These are phyloP conservation scores for Schizopygopsis malacanthus DNA, from an alignment of 2,797 vertebrate genomes.

Conservation along the genomic window DNA sequence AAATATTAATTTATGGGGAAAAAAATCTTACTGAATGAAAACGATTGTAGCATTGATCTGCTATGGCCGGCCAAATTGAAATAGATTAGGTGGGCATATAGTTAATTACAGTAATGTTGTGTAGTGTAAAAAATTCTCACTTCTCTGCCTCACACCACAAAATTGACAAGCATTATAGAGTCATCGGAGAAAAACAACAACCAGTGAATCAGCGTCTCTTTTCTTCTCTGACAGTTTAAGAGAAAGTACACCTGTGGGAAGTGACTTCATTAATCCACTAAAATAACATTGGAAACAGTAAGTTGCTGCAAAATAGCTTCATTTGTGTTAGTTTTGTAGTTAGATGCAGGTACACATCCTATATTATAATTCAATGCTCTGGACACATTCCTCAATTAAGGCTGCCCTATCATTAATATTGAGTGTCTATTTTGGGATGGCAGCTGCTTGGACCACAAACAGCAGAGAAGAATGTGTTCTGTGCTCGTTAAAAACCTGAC, in stretches of 20 bases:
- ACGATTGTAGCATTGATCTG: background rate
- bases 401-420: slow-evolving; percentile 30
- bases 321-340: background rate
- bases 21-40: background rate
- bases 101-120: too few species aligned
- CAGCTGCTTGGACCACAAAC: slow-evolving; percentile 42
- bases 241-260: background rate
- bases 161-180: background rate
- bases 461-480: slow-evolving; percentile 24
- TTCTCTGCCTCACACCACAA: background rate
- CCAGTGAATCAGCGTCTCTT: background rate
- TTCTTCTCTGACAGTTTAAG: background rate
- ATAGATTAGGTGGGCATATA: background rate
- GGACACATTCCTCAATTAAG: slow-evolving; percentile 35
- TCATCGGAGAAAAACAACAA: background rate
- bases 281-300: background rate
- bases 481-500: slow-evolving; percentile 43
- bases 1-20: background rate
- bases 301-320: background rate
- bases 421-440: slow-evolving; percentile 26
- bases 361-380: background rate
- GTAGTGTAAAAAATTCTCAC: background rate
- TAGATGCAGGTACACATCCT: background rate
- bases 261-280: background rate
- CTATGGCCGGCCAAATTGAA: background rate